These are phyloP conservation scores for Micromys minutus DNA, from an alignment of 2,113 vertebrate genomes.

Conservation along the genomic window DNA sequence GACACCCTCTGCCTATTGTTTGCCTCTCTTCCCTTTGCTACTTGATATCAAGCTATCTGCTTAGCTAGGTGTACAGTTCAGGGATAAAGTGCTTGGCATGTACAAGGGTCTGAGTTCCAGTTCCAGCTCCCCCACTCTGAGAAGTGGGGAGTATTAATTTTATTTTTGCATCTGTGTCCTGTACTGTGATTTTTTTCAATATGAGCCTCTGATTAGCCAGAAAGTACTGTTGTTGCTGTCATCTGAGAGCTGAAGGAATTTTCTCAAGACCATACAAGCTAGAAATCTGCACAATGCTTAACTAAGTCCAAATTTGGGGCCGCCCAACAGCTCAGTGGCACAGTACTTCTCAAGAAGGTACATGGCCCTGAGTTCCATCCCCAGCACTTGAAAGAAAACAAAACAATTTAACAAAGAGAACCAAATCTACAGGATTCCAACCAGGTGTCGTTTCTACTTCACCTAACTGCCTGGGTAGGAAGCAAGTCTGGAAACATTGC, in stretches of 20 bases:
- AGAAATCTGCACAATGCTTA: conserved; percentile 31
- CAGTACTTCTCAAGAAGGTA: background rate
- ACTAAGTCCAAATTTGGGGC: background rate
- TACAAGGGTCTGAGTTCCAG: background rate
- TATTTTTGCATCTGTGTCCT: background rate
- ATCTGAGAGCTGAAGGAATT: conserved; percentile 17
- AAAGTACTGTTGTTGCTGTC: background rate
- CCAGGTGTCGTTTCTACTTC: background rate
- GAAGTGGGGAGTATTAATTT: background rate
- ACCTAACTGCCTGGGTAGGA: background rate
- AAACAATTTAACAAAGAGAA: background rate
- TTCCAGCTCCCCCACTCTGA: no score
- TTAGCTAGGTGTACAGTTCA: background rate
- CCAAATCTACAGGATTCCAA: background rate
- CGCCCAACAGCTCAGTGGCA: background rate
- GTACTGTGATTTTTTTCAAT: background rate
- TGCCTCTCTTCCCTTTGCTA: conserved; percentile 33
- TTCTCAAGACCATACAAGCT: background rate
- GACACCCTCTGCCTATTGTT: conserved; percentile 39
- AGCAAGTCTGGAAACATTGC: background rate
- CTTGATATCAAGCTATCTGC: conserved; percentile 30
- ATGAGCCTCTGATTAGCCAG: background rate
- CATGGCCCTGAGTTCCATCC: background rate
- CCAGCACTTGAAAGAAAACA: background rate
- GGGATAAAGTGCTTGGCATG: background rate